Evolutionary conservation across 2,113 vertebrate species (phyloP), one percentile per base, ranked within the genome.

Genomic region (Megatriorchis doriae): DNA sequence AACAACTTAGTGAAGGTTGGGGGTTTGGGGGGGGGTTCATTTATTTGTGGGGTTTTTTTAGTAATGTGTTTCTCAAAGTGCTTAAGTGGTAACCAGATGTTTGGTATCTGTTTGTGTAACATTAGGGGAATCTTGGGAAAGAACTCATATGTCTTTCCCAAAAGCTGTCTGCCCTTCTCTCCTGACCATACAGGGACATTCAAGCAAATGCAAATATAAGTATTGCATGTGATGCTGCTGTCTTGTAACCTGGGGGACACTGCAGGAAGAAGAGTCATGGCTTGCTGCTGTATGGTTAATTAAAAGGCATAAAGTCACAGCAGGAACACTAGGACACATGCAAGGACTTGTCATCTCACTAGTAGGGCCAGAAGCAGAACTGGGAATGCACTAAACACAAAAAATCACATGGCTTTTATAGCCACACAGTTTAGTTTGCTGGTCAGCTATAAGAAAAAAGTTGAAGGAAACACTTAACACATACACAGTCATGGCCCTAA

Each of bases 1-100:
- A 59, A 43, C 40, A 26, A 50, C 10, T 32, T 71, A 80, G 26
- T 32, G 22, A 63, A 81, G 20, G 11, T 6, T 58, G 7, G 3
- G 4, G 1, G 1, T 16, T 78, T 19, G 14, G 5, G 5, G 16
- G 16, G 5, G 13, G 10, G 7, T 0, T 4, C 9, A 4, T 22
- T 71, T 82, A 3, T 55, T n/a, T 52, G 27, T 8, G 5, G 1
- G 1, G 0, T 52, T 50, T 42, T 25, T 56, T 56, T 26, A 5
- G 4, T 29, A 74, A 67, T 6, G 20, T 3, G 61, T 89, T 89
- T 58, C 40, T 40, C 31, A 20, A 72, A 72, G 45, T 52, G 25
- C 12, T 73, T 73, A 61, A 63, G 16, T 0, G 0, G 42, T 48
- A 75, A 27, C 11, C 31, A 74, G 11, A 50, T 21, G 6, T 42